Conservation (phyloP, 2,113 vertebrate species). For the Acrocephalus arundinaceus region DNA sequence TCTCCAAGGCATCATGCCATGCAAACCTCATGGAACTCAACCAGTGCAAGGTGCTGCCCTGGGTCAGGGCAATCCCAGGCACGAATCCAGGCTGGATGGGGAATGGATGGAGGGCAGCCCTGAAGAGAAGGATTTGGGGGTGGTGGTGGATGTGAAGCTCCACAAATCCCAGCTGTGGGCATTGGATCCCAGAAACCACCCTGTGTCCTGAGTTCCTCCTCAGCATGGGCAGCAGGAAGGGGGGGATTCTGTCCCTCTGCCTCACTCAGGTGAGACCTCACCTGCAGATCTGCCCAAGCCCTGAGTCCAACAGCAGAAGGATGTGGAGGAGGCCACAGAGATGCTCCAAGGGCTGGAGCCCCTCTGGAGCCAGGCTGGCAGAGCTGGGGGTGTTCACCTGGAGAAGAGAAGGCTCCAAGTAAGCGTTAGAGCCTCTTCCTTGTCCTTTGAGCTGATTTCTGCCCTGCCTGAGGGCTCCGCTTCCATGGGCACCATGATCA, state of each 20-base stretch:
- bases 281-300: background rate
- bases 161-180: accelerated
- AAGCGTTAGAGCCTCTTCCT: background rate
- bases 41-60: background rate
- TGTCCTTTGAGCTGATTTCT: background rate
- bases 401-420: background rate
- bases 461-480: accelerated
- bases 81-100: background rate
- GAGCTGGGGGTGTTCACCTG: background rate
- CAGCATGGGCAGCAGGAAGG: background rate
- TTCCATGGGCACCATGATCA: background rate
- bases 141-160: background rate
- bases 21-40: background rate
- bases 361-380: background rate
- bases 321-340: background rate
- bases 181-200: accelerated
- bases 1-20: background rate
- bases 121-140: background rate
- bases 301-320: background rate
- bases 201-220: accelerated
- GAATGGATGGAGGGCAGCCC: background rate
- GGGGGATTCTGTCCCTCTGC: background rate
- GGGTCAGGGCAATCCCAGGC: background rate
- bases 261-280: background rate
- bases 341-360: background rate